Evolutionary conservation across 2,113 vertebrate genomes (phyloP).

Genomic region (Sebastes schlegelii): DNA sequence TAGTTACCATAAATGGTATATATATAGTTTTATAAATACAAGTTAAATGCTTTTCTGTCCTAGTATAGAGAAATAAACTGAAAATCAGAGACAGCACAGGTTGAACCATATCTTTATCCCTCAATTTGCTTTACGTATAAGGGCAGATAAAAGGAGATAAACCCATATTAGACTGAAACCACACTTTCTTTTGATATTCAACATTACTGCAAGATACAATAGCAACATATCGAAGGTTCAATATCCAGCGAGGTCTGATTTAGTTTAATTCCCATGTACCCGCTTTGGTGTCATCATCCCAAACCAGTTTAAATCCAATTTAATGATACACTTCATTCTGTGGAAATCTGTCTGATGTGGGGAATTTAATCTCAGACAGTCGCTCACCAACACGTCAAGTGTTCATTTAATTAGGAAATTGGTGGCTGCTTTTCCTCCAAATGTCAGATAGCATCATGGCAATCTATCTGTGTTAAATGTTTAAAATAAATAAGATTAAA

Average conservation of each 20-base stretch:
- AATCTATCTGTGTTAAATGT: slow-evolving; percentile 25
- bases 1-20: not conserved
- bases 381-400: slow-evolving; percentile 45
- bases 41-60: not conserved
- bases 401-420: slow-evolving; percentile 47
- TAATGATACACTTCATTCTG: slow-evolving; percentile 25
- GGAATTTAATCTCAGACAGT: slow-evolving; percentile 27
- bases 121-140: not conserved
- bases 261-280: slow-evolving; percentile 11
- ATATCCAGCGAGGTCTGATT: slow-evolving; percentile 18
- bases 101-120: not conserved
- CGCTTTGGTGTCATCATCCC: slow-evolving; percentile 10
- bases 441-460: slow-evolving; percentile 23
- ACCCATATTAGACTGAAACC: not conserved
- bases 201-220: not conserved
- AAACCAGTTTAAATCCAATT: slow-evolving; percentile 44
- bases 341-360: slow-evolving; percentile 30
- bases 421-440: slow-evolving; percentile 4
- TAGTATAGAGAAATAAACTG: not conserved
- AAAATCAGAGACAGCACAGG: not conserved
- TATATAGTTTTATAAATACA: too few species aligned
- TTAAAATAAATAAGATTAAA: slow-evolving; percentile 41
- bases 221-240: slow-evolving; percentile 16
- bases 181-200: not conserved
- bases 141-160: not conserved